Evolutionary conservation across 2,797 vertebrate genomes (phyloP), one percentile per base, ranked within the genome.

Genomic region (Darevskia nairensis): DNA sequence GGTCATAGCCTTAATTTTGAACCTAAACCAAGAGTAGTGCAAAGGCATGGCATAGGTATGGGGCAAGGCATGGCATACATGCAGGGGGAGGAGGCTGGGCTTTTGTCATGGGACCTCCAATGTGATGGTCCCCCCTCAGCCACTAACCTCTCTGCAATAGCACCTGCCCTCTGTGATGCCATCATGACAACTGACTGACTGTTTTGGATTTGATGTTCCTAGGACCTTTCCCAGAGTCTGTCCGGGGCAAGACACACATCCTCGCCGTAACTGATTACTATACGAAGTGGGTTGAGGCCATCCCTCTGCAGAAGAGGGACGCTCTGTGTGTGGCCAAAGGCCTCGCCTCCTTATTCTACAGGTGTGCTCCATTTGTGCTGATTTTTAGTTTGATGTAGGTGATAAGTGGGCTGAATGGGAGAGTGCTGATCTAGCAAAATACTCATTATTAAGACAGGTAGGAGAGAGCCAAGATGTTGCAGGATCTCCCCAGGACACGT

Each of bases 261-360:
- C 96, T 96, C 41, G 88, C 97, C 1, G 93, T 98, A 87, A 97
- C 97, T 0, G 98, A 99, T 95, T 98, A 98, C 94, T 98, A 98
- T 89, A 98, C 97, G 82, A 99, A 98, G 95, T 99, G 98, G 98
- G 97, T 98, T 21, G 98, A 98, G 92, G 98, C 98, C 11, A 96
- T 96, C 93, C 97, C 98, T 4, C 92, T 98, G 84, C 97, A 96
- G 86, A 98, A 96, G 94, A 97, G 95, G 35, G 98, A 98, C 59
- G 93, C 96, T 1, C 88, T 97, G 7, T 97, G 97, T 0, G 96
- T 98, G 61, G 98, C 98, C 1, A 96, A 97, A 94, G 98, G 97
- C 39, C 95, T 99, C 88, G 96, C 97, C 74, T 94, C 97, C 32
- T 87, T 97, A 39, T 96, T 98, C 94, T 98, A 98, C 97, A 98